Conservation (phyloP, 2,797 vertebrate genomes). For the Notamacropus eugenii region DNA sequence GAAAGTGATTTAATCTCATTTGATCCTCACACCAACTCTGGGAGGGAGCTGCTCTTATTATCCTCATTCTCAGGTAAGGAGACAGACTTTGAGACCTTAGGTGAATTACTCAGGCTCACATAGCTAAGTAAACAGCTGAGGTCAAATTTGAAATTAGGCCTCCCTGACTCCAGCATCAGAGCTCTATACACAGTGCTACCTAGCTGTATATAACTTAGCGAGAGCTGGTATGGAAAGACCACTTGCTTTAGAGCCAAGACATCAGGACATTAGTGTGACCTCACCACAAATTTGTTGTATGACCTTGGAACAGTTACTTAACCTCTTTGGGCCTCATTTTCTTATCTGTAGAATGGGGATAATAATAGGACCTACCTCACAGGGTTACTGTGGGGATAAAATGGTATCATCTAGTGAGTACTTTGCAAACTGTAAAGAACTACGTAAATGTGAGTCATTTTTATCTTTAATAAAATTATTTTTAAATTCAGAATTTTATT, state of each 20-base stretch:
- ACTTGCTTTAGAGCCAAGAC: neutral
- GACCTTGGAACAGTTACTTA: neutral
- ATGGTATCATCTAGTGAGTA: neutral
- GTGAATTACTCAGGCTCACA: neutral
- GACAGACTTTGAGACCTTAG: neutral
- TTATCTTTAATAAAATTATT: conserved; percentile 22
- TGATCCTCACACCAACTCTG: neutral
- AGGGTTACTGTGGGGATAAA: neutral
- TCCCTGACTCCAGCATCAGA: neutral
- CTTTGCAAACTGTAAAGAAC: neutral
- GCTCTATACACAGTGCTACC: neutral
- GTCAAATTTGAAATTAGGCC: neutral
- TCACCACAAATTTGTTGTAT: neutral
- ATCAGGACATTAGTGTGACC: neutral
- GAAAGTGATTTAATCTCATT: neutral
- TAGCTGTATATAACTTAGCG: neutral
- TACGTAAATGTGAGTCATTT: neutral
- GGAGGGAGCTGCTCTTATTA: neutral
- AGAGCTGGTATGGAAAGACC: neutral
- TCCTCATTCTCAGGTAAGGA: neutral
- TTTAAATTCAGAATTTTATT: neutral
- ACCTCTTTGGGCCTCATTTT: neutral
- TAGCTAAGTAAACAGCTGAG: neutral
- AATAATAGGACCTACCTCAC: neutral
- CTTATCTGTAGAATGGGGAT: neutral